A percentile compares a stretch with the other conserved stretches of the same genome.
These are phyloP conservation scores for Chaetogeoica ovagalla DNA, from an alignment of 2,888 invertebrate genomes.

Conservation along the genomic window DNA sequence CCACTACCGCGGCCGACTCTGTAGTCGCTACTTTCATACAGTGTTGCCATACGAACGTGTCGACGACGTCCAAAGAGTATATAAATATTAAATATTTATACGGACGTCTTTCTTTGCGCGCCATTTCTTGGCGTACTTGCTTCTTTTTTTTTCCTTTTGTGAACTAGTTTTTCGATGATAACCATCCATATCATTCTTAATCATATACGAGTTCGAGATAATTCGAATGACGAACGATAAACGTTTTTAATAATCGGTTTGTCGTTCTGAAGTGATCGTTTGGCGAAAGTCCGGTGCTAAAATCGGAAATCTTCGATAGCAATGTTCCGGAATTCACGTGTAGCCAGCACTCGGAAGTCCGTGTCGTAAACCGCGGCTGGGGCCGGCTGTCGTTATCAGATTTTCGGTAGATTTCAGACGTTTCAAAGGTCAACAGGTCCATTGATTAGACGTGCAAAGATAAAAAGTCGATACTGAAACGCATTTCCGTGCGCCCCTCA, in stretches of 20 bases:
- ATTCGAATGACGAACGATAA: slow-evolving; percentile 18
- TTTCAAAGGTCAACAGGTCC: slow-evolving; percentile 49
- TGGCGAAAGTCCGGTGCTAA: not conserved
- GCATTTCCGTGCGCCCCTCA: not conserved
- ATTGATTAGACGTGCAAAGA: slow-evolving; percentile 31
- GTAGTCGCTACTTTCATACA: not conserved
- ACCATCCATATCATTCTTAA: not conserved
- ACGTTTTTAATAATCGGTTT: not conserved
- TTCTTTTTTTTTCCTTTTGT: not conserved
- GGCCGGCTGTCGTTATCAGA: slow-evolving; percentile 19
- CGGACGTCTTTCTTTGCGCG: not conserved
- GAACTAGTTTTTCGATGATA: not conserved
- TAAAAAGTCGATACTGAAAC: slow-evolving; percentile 19
- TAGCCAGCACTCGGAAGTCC: not conserved
- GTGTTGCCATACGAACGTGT: not conserved
- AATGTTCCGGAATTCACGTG: too few relatives aligned
- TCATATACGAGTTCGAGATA: too few relatives aligned
- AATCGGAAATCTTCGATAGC: too few relatives aligned
- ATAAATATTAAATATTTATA: not conserved
- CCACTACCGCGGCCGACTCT: too few relatives aligned
- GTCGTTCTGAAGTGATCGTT: not conserved
- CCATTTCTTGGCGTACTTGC: too few relatives aligned
- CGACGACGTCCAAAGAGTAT: not conserved
- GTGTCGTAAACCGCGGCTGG: too few relatives aligned
- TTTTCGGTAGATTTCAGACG: not conserved